Conservation (phyloP, 1,140 invertebrate species). For the Mamestra configurata region DNA sequence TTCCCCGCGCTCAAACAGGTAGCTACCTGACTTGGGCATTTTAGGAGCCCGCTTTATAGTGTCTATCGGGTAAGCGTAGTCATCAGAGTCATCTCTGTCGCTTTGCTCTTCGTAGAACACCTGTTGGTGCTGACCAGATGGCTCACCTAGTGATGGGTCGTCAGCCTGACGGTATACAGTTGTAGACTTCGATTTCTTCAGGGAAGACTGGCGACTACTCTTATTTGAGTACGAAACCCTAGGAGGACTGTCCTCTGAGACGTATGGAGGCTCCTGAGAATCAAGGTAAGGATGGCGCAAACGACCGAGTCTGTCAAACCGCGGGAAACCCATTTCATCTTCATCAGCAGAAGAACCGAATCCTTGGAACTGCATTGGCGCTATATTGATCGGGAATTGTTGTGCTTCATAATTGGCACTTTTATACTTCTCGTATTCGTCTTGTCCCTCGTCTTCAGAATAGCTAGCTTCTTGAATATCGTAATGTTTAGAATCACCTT, state of each 20-base stretch:
- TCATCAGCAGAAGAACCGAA: slow-evolving; percentile 89
- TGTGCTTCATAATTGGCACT: slow-evolving; percentile 76
- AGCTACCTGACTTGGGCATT: slow-evolving; percentile 80
- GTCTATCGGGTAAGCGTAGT: slow-evolving; percentile 85
- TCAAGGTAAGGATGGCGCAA: slow-evolving; percentile 86
- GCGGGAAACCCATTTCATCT: slow-evolving; percentile 90
- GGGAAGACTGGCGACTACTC: slow-evolving; percentile 81
- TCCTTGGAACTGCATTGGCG: slow-evolving; percentile 88
- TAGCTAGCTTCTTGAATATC: slow-evolving; percentile 88
- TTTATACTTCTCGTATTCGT: slow-evolving; percentile 82
- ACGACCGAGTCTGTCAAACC: slow-evolving; percentile 89
- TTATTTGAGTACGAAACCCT: slow-evolving; percentile 82
- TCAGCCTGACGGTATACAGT: slow-evolving; percentile 73
- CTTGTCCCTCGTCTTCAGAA: slow-evolving; percentile 87
- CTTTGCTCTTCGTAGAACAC: slow-evolving; percentile 80
- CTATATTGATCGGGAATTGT: slow-evolving; percentile 81
- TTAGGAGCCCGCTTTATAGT: slow-evolving; percentile 87
- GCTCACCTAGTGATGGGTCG: slow-evolving; percentile 71
- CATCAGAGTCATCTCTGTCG: slow-evolving; percentile 84
- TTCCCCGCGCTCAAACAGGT: slow-evolving; percentile 81
- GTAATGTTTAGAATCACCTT: slow-evolving; percentile 85
- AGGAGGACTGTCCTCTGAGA: slow-evolving; percentile 80
- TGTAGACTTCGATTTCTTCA: slow-evolving; percentile 77
- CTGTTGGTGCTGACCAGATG: slow-evolving; percentile 74
- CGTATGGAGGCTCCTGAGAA: slow-evolving; percentile 83